These are phyloP conservation scores for Stichopus horrens DNA, from an alignment of 53 echinoderm and acorn worm genomes.

Conservation along the genomic window DNA sequence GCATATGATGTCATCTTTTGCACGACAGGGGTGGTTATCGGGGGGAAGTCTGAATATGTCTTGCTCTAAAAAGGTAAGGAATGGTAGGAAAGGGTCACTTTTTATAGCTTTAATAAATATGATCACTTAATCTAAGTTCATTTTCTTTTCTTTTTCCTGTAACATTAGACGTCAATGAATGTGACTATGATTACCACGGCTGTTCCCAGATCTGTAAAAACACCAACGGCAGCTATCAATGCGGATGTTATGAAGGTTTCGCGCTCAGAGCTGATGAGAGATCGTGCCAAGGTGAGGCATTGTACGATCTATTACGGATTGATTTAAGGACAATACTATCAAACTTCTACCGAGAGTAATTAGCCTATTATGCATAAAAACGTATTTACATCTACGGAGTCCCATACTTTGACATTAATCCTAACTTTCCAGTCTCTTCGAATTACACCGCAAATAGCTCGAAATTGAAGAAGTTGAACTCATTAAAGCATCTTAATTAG, in stretches of 20 bases:
- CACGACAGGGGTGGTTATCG: no score
- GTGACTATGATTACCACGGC: slow-evolving; percentile 69
- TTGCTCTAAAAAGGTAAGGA: no score
- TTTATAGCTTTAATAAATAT: no score
- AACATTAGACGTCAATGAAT: slow-evolving; percentile 85
- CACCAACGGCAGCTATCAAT: slow-evolving; percentile 74
- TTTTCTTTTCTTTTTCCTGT: background rate
- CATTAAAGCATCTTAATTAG: no score
- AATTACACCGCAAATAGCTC: no score
- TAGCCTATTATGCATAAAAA: background rate
- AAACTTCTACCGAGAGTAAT: background rate
- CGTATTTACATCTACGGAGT: background rate
- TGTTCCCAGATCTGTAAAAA: slow-evolving; percentile 88
- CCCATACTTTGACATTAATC: no score
- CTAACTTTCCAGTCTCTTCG: no score
- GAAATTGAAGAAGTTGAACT: no score
- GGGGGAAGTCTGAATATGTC: no score
- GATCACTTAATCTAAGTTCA: no score
- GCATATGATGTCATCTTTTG: no score
- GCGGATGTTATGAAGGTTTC: slow-evolving; percentile 80
- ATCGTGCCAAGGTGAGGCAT: slow-evolving; percentile 71
- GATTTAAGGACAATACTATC: background rate
- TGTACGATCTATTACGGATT: background rate
- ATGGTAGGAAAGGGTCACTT: no score
- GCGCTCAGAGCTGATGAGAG: slow-evolving; percentile 66